Percentiles rank a stretch among this genome's conserved stretches.
These are phyloP conservation scores for Fissipunctia ypsillon DNA, from an alignment of 2,888 invertebrate species.

Conservation along the genomic window DNA sequence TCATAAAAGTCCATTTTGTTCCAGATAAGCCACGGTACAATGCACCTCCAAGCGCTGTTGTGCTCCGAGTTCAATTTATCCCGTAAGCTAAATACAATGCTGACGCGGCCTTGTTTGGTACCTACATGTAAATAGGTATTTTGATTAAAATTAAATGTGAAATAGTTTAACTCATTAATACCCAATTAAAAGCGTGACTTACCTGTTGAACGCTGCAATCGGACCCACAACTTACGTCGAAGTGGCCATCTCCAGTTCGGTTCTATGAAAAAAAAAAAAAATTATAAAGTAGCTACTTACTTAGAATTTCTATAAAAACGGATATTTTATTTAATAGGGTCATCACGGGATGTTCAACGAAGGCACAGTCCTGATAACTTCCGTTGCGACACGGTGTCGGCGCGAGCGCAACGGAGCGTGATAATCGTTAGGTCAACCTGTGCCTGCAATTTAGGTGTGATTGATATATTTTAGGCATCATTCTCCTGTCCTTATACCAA, in stretches of 20 bases:
- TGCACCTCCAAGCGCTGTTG: conserved; percentile 5
- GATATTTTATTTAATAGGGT: conserved; percentile 66
- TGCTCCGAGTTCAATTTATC: conserved; percentile 13
- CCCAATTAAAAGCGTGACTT: conserved; percentile 15
- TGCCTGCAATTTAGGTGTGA: conserved; percentile 66
- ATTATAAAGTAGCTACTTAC: neutral
- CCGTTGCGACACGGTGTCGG: conserved; percentile 78
- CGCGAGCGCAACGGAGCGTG: conserved; percentile 83
- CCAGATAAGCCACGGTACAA: no score
- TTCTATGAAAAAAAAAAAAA: conserved; percentile 88
- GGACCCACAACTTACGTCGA: conserved; percentile 93
- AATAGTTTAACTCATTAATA: neutral
- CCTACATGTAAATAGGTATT: neutral
- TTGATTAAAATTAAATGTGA: neutral
- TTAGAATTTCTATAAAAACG: conserved; percentile 36
- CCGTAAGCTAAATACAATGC: conserved; percentile 13
- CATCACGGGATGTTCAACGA: conserved; percentile 72
- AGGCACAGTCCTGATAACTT: conserved; percentile 80
- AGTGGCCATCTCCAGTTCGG: conserved; percentile 92
- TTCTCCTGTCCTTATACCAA: no score
- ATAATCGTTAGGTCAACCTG: conserved; percentile 76
- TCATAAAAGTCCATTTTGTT: no score
- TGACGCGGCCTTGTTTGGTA: neutral
- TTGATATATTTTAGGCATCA: conserved; percentile 59
- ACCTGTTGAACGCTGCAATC: conserved; percentile 94